Conservation (phyloP, 2,888 invertebrate genomes). For the Phaedon cochleariae region DNA sequence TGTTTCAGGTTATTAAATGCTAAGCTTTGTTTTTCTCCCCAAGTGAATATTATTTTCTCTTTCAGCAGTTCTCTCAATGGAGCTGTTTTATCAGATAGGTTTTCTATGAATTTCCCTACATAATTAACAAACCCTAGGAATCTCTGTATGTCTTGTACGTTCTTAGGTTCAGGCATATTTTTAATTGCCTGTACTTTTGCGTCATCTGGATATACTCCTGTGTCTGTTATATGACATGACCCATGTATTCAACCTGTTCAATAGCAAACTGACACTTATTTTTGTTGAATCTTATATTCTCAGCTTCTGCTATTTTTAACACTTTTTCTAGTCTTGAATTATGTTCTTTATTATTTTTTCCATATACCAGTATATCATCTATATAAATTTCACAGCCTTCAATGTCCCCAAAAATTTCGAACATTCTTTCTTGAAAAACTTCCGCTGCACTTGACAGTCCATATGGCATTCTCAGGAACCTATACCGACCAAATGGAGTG, state of each 20-base stretch:
- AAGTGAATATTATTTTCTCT: background rate
- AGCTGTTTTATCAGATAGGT: constrained; percentile 33
- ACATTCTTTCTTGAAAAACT: constrained; percentile 32
- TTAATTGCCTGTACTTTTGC: background rate
- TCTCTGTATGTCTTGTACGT: too few relatives aligned
- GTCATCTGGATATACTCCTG: background rate
- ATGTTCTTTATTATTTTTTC: constrained; percentile 26
- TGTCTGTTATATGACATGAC: constrained; percentile 32
- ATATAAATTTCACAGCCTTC: constrained; percentile 30
- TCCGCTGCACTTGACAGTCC: constrained; percentile 18
- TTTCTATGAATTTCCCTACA: constrained; percentile 37
- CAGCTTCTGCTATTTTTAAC: constrained; percentile 22
- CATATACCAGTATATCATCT: constrained; percentile 31
- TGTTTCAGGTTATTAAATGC: background rate
- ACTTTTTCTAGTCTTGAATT: constrained; percentile 20
- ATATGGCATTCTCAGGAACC: background rate
- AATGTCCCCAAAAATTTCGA: constrained; percentile 29
- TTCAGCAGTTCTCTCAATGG: too few relatives aligned
- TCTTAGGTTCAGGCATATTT: background rate
- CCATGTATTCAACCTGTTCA: constrained; percentile 44
- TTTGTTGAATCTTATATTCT: constrained; percentile 36
- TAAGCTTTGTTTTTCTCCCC: background rate
- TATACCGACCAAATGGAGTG: too few relatives aligned
- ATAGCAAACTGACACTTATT: constrained; percentile 47
- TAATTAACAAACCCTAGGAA: constrained; percentile 34